Evolutionary conservation across 2,888 invertebrate species (phyloP), one percentile per base, ranked within the genome.

Genomic region (Xanthorhoe spadicearia): DNA sequence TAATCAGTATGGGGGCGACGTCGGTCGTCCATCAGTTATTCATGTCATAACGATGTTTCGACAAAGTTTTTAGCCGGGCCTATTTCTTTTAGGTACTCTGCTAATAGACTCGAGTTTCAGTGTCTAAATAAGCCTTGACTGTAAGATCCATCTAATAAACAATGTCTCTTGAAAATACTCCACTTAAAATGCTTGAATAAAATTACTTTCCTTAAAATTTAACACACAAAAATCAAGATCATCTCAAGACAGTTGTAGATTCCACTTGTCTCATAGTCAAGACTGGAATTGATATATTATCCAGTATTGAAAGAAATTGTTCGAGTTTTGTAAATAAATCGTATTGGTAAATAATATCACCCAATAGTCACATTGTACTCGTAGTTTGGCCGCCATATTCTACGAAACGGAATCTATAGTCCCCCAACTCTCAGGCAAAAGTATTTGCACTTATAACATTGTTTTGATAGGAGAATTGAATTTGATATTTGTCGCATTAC

Each of bases 1-100:
- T 90, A 92, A 92, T 92, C 84, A 86, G 83, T 82, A 80, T 82
- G 84, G 84, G n/a, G 83, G 85, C 83, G 83, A 80, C 85, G 82
- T 78, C 85, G 79, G 67, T 38, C 83, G 84, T 85, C 88, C 87
- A 89, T 90, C 88, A 87, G 87, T 87, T 84, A 90, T 90, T 89
- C 88, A 86, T 84, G 86, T 84, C 87, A 83, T 85, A 86, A 84
- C 83, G 82, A 83, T 82, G 83, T 82, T 81, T 80, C 80, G 80
- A 80, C 74, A 83, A 85, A 87, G 83, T 85, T 87, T 86, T 86
- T 83, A 83, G 81, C 80, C 54, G 65, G 69, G 64, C 54, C 66
- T 71, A 74, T 74, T 70, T 69, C 72, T 64, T 69, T 70, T 70
- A 66, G 38, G 38, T 48, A 48, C 68, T 52, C 65, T 51, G 65